These are phyloP conservation scores for Isoperla grammatica DNA, from an alignment of 2,888 invertebrate species.

Conservation along the genomic window DNA sequence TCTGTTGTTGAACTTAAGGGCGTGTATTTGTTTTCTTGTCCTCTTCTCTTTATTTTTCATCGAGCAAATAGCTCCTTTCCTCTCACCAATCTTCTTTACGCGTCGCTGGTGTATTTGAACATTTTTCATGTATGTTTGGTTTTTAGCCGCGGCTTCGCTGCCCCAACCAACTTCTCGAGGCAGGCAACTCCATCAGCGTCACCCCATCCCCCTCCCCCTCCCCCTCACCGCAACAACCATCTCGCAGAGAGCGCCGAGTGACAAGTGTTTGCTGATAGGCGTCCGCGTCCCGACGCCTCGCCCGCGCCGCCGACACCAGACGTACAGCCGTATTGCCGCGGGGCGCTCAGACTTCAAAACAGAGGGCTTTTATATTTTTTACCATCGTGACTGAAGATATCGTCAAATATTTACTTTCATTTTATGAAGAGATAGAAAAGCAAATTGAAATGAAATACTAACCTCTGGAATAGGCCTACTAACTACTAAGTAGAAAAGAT, in stretches of 20 bases:
- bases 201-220: neutral
- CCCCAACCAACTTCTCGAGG: neutral
- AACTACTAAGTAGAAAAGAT: conserved; percentile 11
- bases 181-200: conserved; percentile 13
- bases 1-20: neutral
- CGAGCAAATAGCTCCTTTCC: conserved; percentile 22
- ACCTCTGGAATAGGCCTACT: neutral
- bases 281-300: conserved; percentile 5
- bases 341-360: neutral
- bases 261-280: conserved; percentile 16
- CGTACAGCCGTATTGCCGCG: conserved; percentile 12
- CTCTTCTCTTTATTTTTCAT: neutral
- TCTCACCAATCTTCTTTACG: neutral
- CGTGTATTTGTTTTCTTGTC: neutral
- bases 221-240: neutral
- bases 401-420: conserved; percentile 32
- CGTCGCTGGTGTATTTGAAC: neutral
- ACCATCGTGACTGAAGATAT: conserved; percentile 22
- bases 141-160: neutral
- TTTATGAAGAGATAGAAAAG: conserved; percentile 19
- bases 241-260: conserved; percentile 13
- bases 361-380: conserved; percentile 10
- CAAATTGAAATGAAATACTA: conserved; percentile 13
- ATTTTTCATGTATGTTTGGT: neutral
- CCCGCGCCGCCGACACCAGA: conserved; percentile 7